These are phyloP conservation scores for Epinotia bilunana DNA, from an alignment of 2,888 invertebrate species.

Conservation along the genomic window DNA sequence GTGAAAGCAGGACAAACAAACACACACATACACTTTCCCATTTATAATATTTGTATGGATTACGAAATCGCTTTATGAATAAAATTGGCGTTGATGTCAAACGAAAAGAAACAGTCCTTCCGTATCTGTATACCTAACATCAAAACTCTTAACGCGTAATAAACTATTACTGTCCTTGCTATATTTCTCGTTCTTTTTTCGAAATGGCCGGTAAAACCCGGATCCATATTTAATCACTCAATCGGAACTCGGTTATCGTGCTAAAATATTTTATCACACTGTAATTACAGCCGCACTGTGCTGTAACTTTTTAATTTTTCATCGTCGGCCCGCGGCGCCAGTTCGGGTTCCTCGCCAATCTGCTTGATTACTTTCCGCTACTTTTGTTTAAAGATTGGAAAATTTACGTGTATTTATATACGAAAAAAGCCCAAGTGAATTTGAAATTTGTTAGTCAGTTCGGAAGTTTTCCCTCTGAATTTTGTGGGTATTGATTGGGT, in stretches of 20 bases:
- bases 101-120: too few species aligned
- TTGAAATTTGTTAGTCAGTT: slow-evolving; percentile 3
- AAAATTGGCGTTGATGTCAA: too few species aligned
- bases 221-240: slow-evolving; percentile 39
- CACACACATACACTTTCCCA: too few species aligned
- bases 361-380: slow-evolving; percentile 43
- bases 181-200: not conserved
- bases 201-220: not conserved
- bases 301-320: slow-evolving; percentile 45
- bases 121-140: too few species aligned
- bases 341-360: slow-evolving; percentile 42
- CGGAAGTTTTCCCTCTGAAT: slow-evolving; percentile 6
- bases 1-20: too few species aligned
- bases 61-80: too few species aligned
- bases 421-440: slow-evolving; percentile 7
- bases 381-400: slow-evolving; percentile 45
- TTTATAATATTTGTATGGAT: too few species aligned
- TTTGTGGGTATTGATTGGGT: slow-evolving; percentile 2
- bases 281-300: slow-evolving; percentile 39
- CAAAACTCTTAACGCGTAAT: too few species aligned
- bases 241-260: slow-evolving; percentile 27
- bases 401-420: slow-evolving; percentile 26
- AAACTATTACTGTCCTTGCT: not conserved
- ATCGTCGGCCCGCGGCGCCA: slow-evolving; percentile 26
- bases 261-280: slow-evolving; percentile 34